Percentiles rank a stretch among this genome's conserved stretches.
Conservation (phyloP, 2,797 vertebrate species). For the Coregonus ussuriensis region DNA sequence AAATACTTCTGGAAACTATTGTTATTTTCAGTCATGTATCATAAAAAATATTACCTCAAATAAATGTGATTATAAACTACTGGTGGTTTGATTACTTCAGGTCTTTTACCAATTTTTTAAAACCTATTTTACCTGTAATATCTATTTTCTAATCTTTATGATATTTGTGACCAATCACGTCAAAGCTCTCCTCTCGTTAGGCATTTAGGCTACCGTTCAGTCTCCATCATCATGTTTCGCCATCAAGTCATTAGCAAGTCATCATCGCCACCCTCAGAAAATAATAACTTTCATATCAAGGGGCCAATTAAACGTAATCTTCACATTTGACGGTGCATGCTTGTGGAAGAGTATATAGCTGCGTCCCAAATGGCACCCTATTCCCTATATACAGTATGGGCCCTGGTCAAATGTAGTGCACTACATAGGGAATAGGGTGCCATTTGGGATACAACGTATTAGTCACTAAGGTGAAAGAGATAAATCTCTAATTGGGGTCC, state of each 20-base stretch:
- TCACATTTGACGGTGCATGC: slow-evolving; percentile 24
- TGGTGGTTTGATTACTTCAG: too few relatives aligned
- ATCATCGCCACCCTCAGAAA: neutral
- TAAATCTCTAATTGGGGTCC: slow-evolving; percentile 48
- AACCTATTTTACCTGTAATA: neutral
- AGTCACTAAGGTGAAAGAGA: slow-evolving; percentile 51
- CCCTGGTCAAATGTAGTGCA: neutral
- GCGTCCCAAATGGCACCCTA: neutral
- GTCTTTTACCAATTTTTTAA: too few relatives aligned
- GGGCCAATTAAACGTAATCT: slow-evolving; percentile 40
- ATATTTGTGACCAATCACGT: neutral
- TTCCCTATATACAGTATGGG: slow-evolving; percentile 34
- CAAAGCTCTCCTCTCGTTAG: neutral
- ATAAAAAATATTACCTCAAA: neutral
- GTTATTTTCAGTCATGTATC: neutral
- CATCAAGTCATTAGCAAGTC: neutral
- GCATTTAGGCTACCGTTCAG: neutral
- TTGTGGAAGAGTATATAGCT: slow-evolving; percentile 7
- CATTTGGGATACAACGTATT: slow-evolving; percentile 16
- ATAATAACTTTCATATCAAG: slow-evolving; percentile 29
- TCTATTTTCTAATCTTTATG: neutral
- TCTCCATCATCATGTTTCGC: neutral
- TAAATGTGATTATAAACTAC: neutral
- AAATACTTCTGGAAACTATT: too few relatives aligned
- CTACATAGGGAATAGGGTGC: neutral